These are phyloP conservation scores for Todiramphus saurophagus DNA, from an alignment of 2,113 vertebrate species.

Conservation along the genomic window DNA sequence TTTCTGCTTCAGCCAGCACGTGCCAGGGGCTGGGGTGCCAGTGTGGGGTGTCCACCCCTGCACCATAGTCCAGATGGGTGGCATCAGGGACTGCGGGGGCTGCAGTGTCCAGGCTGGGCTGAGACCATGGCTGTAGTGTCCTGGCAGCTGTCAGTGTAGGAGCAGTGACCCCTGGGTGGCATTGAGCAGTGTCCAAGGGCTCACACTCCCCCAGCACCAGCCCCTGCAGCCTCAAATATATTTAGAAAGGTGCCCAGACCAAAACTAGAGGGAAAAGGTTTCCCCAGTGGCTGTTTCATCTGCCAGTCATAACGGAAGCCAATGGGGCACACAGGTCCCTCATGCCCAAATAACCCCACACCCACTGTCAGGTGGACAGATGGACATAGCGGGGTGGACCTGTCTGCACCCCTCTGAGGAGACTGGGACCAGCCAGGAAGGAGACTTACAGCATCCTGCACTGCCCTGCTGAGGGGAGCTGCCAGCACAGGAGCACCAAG, in stretches of 20 bases:
- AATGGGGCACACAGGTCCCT: neutral
- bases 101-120: neutral
- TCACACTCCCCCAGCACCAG: neutral
- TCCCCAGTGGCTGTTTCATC: conserved; percentile 5
- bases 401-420: neutral
- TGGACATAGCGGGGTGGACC: neutral
- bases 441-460: neutral
- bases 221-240: conserved; percentile 62
- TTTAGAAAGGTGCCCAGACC: conserved; percentile 59
- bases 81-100: neutral
- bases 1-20: neutral
- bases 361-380: fast-evolving
- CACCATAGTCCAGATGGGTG: neutral
- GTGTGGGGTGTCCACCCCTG: neutral
- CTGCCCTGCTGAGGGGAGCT: fast-evolving
- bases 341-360: neutral
- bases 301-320: conserved; percentile 42
- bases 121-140: fast-evolving
- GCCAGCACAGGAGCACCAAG: fast-evolving
- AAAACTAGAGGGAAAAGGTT: conserved; percentile 58
- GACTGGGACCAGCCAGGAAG: neutral
- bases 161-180: conserved; percentile 29
- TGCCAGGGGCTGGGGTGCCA: neutral
- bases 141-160: neutral
- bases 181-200: conserved; percentile 36